Evolutionary conservation across 2,113 vertebrate genomes (phyloP), one percentile per base, ranked within the genome.

Genomic region (Jaculus jaculus): DNA sequence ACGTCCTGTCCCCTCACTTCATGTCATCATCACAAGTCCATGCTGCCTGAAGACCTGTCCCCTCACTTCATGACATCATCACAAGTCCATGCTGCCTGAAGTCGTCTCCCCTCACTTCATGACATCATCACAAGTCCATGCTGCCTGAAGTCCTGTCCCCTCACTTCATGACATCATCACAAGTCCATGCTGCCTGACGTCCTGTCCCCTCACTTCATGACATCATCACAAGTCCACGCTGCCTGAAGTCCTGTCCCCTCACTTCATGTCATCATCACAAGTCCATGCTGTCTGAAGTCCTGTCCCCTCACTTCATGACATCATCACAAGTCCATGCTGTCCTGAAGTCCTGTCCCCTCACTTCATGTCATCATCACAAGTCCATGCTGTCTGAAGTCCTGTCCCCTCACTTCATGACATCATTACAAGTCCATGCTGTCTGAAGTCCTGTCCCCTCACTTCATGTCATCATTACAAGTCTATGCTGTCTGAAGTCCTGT

Each of bases 401-500:
- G n/a, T n/a, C n/a, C 63, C 60, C 17, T 16, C 58, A n/a, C n/a
- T n/a, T n/a, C n/a, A n/a, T n/a, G n/a, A n/a, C 26, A 20, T 58
- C 17, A 17, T 83, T 71, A 8, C 26, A 47, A 69, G 51, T 75
- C 63, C 13, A 0, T 9, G 9, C 20, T 42, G 37, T 42, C 5
- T 32, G 0, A 65, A n/a, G 42, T n/a, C n/a, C n/a, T n/a, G n/a
- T n/a, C n/a, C 63, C 60, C 17, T 16, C 58, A n/a, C n/a, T n/a
- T n/a, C n/a, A n/a, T 72, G n/a, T 34, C 26, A 20, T 58, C 17
- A 17, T 83, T 71, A 8, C 26, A 47, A 69, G 51, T 75, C 63
- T 10, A 0, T 9, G 9, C 20, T 42, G 37, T 42, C 5, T 32
- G 0, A 65, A n/a, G 42, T n/a, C n/a, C n/a, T n/a, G n/a, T n/a